phyloP scores from a whole-genome alignment of 2,888 invertebrate species.

The Drosophila algonquin region DNA sequence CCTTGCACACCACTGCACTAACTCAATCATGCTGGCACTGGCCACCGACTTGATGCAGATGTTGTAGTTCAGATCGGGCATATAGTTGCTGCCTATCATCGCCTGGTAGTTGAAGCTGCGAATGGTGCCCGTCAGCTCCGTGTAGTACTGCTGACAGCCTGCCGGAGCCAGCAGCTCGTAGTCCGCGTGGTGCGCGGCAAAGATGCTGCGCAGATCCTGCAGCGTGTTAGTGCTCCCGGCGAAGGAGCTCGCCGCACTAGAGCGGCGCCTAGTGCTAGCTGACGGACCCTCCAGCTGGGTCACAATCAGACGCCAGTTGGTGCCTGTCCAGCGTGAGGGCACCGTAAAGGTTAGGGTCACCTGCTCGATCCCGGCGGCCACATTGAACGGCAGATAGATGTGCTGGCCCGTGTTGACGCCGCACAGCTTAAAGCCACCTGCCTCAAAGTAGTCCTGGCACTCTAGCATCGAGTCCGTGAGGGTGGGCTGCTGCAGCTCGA shows the following conservation, averaged over 20 bases:
- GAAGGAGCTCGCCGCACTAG: slow-evolving; percentile 40
- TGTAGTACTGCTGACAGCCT: slow-evolving; percentile 88
- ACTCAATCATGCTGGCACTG: slow-evolving; percentile 79
- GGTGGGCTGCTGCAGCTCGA: slow-evolving; percentile 71
- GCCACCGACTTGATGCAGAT: slow-evolving; percentile 86
- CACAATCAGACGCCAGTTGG: slow-evolving; percentile 86
- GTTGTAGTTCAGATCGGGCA: slow-evolving; percentile 86
- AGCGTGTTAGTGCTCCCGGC: slow-evolving; percentile 63
- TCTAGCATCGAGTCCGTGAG: slow-evolving; percentile 49
- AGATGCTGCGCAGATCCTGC: slow-evolving; percentile 76
- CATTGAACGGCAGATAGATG: slow-evolving; percentile 81
- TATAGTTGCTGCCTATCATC: slow-evolving; percentile 84
- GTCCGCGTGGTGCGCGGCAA: slow-evolving; percentile 75
- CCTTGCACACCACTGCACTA: slow-evolving; percentile 19
- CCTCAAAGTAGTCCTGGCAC: slow-evolving; percentile 76
- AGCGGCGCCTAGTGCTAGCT: slow-evolving; percentile 32
- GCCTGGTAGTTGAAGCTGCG: slow-evolving; percentile 87
- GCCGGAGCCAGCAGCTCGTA: slow-evolving; percentile 85
- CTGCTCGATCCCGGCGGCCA: slow-evolving; percentile 73
- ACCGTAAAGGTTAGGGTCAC: slow-evolving; percentile 84
- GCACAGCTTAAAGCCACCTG: slow-evolving; percentile 84
- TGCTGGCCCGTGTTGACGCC: slow-evolving; percentile 88
- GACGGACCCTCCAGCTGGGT: slow-evolving; percentile 86
- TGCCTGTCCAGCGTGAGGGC: slow-evolving; percentile 81
- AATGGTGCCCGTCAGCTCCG: slow-evolving; percentile 85